phyloP scores from a whole-genome alignment of 1,140 invertebrate genomes.

The Aphaenogaster ashmeadi region DNA sequence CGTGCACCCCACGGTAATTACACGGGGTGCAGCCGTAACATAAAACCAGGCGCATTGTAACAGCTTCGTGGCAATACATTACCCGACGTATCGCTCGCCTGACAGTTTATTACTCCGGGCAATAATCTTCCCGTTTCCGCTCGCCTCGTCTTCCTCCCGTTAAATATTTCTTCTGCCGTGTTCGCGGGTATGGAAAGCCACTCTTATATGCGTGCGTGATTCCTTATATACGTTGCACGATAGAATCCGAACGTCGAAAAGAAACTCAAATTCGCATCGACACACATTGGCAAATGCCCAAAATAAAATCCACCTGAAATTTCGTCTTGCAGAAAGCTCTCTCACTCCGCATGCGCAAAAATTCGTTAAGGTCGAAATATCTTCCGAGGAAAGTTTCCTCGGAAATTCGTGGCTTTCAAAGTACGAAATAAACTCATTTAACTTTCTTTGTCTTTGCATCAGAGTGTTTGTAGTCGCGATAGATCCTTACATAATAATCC shows the following conservation, averaged over 20 bases:
- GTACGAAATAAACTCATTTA: not conserved
- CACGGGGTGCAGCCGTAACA: conserved; percentile 40
- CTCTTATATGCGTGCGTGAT: not conserved
- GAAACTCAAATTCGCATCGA: conserved; percentile 28
- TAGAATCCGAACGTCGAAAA: not conserved
- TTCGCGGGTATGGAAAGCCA: conserved; percentile 23
- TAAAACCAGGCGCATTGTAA: conserved; percentile 65
- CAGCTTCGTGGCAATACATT: conserved; percentile 57
- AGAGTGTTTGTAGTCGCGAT: not conserved
- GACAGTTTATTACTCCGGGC: conserved; percentile 65
- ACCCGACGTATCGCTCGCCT: conserved; percentile 19
- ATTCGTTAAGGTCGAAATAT: not conserved
- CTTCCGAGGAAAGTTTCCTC: not conserved
- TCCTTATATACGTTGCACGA: not conserved
- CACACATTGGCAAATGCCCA: not conserved
- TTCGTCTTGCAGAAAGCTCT: not conserved
- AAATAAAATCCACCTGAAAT: not conserved
- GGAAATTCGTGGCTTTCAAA: not conserved
- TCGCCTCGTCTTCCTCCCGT: conserved; percentile 42
- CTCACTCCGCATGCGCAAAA: not conserved
- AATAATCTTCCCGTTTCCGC: conserved; percentile 59
- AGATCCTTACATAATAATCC: not conserved
- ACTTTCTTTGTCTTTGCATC: not conserved
- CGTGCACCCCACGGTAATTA: conserved; percentile 66
- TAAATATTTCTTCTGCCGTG: conserved; percentile 60